Percentiles rank a stretch among this genome's conserved stretches.
Conservation (phyloP, 92 coral and sea anemone genomes). For the Diadumene lineata region DNA sequence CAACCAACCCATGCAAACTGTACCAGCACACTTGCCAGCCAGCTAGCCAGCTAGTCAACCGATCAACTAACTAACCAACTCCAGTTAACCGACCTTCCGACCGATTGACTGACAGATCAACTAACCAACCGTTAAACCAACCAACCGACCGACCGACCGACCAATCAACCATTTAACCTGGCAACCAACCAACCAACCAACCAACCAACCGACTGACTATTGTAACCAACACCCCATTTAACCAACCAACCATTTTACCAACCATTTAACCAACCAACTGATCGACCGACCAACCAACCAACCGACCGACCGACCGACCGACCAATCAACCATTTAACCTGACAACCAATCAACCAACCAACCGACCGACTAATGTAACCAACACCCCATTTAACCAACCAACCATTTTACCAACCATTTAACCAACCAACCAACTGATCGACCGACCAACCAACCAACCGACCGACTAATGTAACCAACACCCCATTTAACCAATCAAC, state of each 20-base stretch:
- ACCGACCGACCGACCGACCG: conserved; percentile 3
- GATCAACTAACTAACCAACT: conserved; percentile 1
- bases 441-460: conserved; percentile 8
- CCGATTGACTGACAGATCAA: not conserved
- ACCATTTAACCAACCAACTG: not conserved
- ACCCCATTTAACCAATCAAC: not conserved
- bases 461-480: not conserved
- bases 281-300: conserved; percentile 5
- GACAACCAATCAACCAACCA: conserved; percentile 1
- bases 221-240: not conserved
- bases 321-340: not conserved
- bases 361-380: conserved; percentile 1
- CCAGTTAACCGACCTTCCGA: not conserved
- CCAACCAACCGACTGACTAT: not conserved
- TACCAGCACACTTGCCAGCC: too few relatives aligned
- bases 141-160: not conserved
- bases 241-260: not conserved
- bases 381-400: not conserved
- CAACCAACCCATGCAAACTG: too few relatives aligned
- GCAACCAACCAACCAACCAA: conserved; percentile 4
- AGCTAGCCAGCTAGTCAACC: not conserved
- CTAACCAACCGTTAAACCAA: conserved; percentile 1
- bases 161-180: not conserved
- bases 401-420: not conserved
- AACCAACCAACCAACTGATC: not conserved